Base-by-base conservation (phyloP, 2,888 invertebrate genomes). In the Tuberolachnus salignus region DNA sequence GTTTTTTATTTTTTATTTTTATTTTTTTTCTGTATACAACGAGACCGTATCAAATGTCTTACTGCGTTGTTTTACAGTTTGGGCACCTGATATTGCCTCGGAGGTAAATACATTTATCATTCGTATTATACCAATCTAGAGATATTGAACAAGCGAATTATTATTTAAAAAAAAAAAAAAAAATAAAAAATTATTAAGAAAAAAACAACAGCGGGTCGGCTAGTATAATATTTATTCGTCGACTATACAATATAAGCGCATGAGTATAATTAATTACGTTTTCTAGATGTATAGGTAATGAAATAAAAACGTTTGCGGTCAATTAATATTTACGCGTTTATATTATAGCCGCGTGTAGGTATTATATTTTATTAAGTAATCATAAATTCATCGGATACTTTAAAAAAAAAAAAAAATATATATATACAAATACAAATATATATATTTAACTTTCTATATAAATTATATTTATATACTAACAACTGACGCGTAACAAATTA, bases 101-200 rank as follows among this genome's bases (percentile, higher is more conserved):
- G 64, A 23, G 64, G 9, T 14, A 13, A 9, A 64, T 23, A 46
- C 46, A 64, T 64, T 64, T 46, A 46, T 64, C 64, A 64, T 64
- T 21, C 16, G 23, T 23, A 46, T 16, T 23, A 21, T 34, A 34
- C 34, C 34, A 34, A 4, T 64, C 8, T 46, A 9, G 4, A 64
- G 46, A 64, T 14, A 64, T 21, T 34, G 16, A 64, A 64, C 13
- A 46, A 8, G 42, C n/a, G 6, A 46, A 64, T 21, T 14, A 64
- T 46, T 14, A 59, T 9, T 44, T 64, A 46, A 16, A 64, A 23
- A 23, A 34, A 3, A 6, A 34, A 34, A 34, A 34, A 34, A 64
- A 23, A 23, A n/a, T n/a, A n/a, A n/a, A n/a, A n/a, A n/a, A n/a
- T n/a, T n/a, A n/a, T n/a, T n/a, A 23, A 34, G 3, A 6, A 34